Evolutionary conservation across 2,888 invertebrate species (phyloP).

Genomic region (Seladonia tumulorum): DNA sequence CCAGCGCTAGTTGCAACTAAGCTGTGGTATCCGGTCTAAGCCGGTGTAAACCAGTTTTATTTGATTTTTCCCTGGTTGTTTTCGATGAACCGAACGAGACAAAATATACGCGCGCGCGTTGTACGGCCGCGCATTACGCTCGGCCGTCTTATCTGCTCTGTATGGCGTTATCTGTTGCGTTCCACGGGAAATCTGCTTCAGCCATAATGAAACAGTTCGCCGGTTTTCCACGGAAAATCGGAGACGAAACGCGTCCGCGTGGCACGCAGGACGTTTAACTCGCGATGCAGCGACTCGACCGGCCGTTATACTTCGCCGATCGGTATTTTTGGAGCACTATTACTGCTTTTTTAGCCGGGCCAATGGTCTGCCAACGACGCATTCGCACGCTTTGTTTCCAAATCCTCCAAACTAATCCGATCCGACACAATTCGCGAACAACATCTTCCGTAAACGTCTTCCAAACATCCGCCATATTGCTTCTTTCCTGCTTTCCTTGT

Average conservation of each 20-base stretch:
- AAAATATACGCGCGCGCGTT: constrained; percentile 42
- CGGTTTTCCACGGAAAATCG: background rate
- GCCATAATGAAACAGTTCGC: background rate
- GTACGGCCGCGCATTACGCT: background rate
- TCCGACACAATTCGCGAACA: background rate
- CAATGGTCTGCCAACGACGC: background rate
- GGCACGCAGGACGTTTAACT: background rate
- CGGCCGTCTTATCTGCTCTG: constrained; percentile 40
- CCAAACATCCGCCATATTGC: background rate
- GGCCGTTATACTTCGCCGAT: background rate
- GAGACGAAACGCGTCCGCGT: background rate
- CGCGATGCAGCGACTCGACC: background rate
- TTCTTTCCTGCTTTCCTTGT: too few relatives aligned
- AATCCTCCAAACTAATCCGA: too few relatives aligned
- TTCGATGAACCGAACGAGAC: constrained; percentile 53
- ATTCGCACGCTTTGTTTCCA: background rate
- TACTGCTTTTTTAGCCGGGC: background rate
- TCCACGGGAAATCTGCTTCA: constrained; percentile 26
- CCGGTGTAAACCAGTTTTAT: constrained; percentile 64
- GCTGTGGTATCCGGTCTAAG: constrained; percentile 39
- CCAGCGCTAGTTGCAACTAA: constrained; percentile 33
- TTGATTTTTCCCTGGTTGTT: constrained; percentile 62
- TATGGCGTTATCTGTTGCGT: constrained; percentile 43
- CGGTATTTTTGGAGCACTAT: constrained; percentile 7
- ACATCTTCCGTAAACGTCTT: too few relatives aligned